Conservation (phyloP, 1,140 invertebrate genomes). For the Caenorhabditis elegans region WBcel235 BX284602.5:14506001-14506500, state of each 20-base stretch:
- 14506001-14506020: constrained; percentile 20
- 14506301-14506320: background rate
- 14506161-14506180: background rate
- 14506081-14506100: constrained; percentile 26
- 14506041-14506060: constrained; percentile 33
- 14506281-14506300: background rate
- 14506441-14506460: background rate
- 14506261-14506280: background rate
- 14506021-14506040: constrained; percentile 42
- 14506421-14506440: constrained; percentile 23
- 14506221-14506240: background rate
- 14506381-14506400: background rate
- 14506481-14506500: too few relatives aligned
- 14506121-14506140: background rate
- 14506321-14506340: background rate
- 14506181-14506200: background rate
- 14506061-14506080: background rate
- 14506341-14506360: too few relatives aligned
- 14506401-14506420: background rate
- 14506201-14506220: background rate
- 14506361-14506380: background rate
- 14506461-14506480: too few relatives aligned
- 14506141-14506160: background rate
- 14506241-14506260: background rate
- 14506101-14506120: background rate